A percentile compares a stretch with the other conserved stretches of the same genome.
Conservation (phyloP, 2,888 invertebrate genomes). For the Acrobasis repandana region DNA sequence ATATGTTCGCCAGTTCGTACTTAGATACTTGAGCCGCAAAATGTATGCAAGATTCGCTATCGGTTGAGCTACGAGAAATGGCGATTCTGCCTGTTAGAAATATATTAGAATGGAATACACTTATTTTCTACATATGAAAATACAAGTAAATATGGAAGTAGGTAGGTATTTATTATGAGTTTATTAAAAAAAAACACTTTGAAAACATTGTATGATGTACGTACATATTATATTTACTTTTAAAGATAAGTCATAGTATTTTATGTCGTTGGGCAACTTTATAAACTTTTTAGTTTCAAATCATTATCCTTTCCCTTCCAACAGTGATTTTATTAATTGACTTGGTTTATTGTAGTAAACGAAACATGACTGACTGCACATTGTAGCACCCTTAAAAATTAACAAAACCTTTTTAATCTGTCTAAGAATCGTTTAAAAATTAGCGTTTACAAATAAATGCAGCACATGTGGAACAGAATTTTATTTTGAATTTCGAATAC, state of each 20-base stretch:
- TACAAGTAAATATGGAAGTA: too few species aligned
- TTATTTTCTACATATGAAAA: neutral
- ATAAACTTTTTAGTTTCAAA: too few species aligned
- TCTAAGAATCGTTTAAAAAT: constrained; percentile 33
- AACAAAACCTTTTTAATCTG: constrained; percentile 24
- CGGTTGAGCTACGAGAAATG: constrained; percentile 41
- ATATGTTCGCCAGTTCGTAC: constrained; percentile 37
- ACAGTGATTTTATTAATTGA: too few species aligned
- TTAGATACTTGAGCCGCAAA: constrained; percentile 51
- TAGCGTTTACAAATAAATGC: constrained; percentile 49
- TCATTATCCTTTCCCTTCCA: too few species aligned
- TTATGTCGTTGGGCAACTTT: too few species aligned
- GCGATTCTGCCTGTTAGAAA: constrained; percentile 29
- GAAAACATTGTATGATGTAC: too few species aligned
- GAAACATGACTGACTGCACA: neutral
- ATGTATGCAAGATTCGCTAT: constrained; percentile 62
- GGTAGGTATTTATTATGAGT: too few species aligned
- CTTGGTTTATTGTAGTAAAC: neutral
- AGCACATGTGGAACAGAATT: constrained; percentile 41
- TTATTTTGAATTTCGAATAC: constrained; percentile 58
- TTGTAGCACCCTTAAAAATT: neutral
- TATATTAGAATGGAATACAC: constrained; percentile 10
- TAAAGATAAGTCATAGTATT: too few species aligned
- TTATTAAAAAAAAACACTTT: too few species aligned
- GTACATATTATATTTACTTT: too few species aligned